A percentile compares a stretch with the other conserved stretches of the same genome.
These are phyloP conservation scores for Diarsia brunnea DNA, from an alignment of 2,888 invertebrate species.

Conservation along the genomic window DNA sequence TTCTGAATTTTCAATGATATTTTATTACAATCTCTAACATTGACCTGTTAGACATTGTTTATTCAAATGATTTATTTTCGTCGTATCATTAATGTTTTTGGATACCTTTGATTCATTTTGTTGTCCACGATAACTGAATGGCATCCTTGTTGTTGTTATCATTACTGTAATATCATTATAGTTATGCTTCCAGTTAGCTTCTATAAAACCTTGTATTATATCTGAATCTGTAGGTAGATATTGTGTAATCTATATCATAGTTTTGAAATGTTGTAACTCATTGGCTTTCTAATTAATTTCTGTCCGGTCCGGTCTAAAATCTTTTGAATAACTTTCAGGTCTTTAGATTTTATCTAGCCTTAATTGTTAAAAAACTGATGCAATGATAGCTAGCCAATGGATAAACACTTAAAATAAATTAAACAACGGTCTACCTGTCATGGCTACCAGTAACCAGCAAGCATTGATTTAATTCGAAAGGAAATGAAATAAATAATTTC, in stretches of 20 bases:
- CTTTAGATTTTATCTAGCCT: not conserved
- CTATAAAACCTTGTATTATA: not conserved
- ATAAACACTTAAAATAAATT: not conserved
- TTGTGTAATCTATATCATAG: not conserved
- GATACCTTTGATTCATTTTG: slow-evolving; percentile 33
- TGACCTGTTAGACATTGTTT: slow-evolving; percentile 65
- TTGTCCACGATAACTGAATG: slow-evolving; percentile 27
- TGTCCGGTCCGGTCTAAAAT: not conserved
- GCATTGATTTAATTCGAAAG: not conserved
- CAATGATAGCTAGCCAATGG: not conserved
- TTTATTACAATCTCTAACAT: slow-evolving; percentile 64
- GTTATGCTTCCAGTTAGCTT: not conserved
- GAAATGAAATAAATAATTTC: not conserved
- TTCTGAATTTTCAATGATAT: slow-evolving; percentile 58
- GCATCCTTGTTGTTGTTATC: slow-evolving; percentile 21
- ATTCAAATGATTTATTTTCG: slow-evolving; percentile 61
- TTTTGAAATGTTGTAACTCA: not conserved
- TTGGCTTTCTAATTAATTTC: not conserved
- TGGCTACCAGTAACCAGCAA: not conserved
- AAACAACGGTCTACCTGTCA: not conserved
- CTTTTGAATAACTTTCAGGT: not conserved
- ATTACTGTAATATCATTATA: not conserved
- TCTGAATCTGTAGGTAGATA: not conserved
- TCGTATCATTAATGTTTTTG: slow-evolving; percentile 42
- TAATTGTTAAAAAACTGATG: not conserved